Base-by-base conservation (phyloP, 2,797 vertebrate genomes). In the Luscinia megarhynchos region DNA sequence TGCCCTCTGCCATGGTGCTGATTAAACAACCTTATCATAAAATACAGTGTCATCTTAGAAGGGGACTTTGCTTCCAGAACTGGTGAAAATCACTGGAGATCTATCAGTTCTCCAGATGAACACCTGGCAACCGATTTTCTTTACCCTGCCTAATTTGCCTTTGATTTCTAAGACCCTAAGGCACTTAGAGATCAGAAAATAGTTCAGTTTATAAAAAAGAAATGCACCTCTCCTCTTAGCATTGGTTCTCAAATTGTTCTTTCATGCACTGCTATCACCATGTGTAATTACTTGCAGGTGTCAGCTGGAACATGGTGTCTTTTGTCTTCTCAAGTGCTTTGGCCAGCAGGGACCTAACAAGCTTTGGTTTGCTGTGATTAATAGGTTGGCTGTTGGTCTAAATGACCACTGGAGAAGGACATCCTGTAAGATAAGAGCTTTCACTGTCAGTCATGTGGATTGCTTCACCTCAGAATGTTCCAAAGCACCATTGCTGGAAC, bases 301-400 rank as follows among this genome's bases (percentile, higher is more conserved):
- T 92, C 92, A 94, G 88, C 80, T 94, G 91, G 74, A 93, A 90
- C 53, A 3, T 15, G 32, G 20, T 64, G 68, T 67, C 68, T 67
- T 95, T 93, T 94, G 91, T 92, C 79, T 91, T 90, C 66, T 84
- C 76, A 76, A 88, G 67, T 91, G 87, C 66, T 93, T 93, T 89
- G 85, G 84, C 84, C 82, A 91, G 91, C 79, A 86, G 55, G 51
- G 48, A 82, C 79, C 59, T 87, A 82, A 81, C 63, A 76, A 66
- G 67, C 82, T 86, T 91, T 94, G 50, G 76, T 81, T 93, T 91
- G 48, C 73, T 6, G 2, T 86, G 91, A 91, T 92, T 96, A 93
- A 79, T 45, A 72, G 69, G 59, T 75, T 93, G 89, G 62, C 59
- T 89, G 29, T 66, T 84, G 66, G 70, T 90, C 53, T 95, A 90